Base-by-base conservation (phyloP, 2,888 invertebrate species). In the Lamellibrachia columna region DNA sequence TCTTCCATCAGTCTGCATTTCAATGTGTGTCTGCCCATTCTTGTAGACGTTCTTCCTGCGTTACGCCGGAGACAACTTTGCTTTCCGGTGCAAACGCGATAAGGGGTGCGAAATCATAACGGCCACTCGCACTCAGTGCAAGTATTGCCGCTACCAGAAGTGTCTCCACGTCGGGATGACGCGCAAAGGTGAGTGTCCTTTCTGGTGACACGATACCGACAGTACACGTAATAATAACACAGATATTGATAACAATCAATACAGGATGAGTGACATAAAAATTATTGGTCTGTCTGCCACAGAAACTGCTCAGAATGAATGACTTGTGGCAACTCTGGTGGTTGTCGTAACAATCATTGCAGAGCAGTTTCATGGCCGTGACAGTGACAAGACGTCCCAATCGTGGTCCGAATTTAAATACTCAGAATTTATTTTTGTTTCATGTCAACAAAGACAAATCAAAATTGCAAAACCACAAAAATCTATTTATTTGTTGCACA, bases 161-260 rank as follows among this genome's bases (percentile, higher is more conserved):
- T 96, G 96, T 94, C 91, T 96, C 9, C 94, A 93, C 22, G 95
- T 95, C 8, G 96, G 96, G 91, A 96, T 96, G 96, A 95, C 95
- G 40, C 94, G 96, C 28, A 95, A 95, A 94, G 96, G 96, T 96
- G 93, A 90, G 93, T 92, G n/a, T 52, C 52, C 52, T n/a, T 6
- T 52, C 75, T 1, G 7, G 7, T 92, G 75, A 52, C 40, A 40
- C 40, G 40, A 40, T 40, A 40, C 40, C 40, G 40, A 40, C 40
- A 40, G 40, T 40, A 40, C 40, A 40, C 40, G 40, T 40, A 40
- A 40, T 40, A 40, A 40, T 40, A 40, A 40, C 40, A 40, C 40
- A 40, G 40, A 40, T 40, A 40, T 40, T 40, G 40, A 40, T 40
- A 40, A 0, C 40, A 40, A 40, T 40, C 40, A 40, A 40, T 0